A percentile compares a stretch with the other conserved stretches of the same genome.
These are phyloP conservation scores for Melitaea athalia DNA, from an alignment of 2,888 invertebrate genomes.

Conservation along the genomic window DNA sequence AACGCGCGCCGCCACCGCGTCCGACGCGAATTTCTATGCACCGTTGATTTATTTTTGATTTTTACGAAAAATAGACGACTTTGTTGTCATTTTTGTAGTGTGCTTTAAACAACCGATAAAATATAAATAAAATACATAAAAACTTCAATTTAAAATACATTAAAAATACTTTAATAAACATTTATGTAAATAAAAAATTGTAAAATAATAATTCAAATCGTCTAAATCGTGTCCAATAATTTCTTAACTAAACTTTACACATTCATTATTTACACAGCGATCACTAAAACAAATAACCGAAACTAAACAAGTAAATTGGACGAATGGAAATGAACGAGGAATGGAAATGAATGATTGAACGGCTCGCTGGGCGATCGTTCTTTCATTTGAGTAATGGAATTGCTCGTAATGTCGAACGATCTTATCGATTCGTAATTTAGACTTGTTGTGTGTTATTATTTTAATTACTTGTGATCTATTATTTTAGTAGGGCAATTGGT, in stretches of 20 bases:
- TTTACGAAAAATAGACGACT: conserved; percentile 12
- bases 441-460: conserved; percentile 7
- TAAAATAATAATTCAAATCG: too few species aligned
- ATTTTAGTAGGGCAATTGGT: background rate
- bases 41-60: conserved; percentile 12
- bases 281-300: background rate
- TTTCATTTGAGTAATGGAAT: conserved; percentile 14
- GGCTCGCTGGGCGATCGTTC: conserved; percentile 13
- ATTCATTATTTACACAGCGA: background rate
- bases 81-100: background rate
- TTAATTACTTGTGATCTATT: background rate
- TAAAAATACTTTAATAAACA: too few species aligned
- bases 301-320: background rate
- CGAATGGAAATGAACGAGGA: conserved; percentile 1
- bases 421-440: conserved; percentile 10
- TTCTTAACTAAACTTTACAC: too few species aligned
- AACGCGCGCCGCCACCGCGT: conserved; percentile 15
- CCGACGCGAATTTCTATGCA: conserved; percentile 22
- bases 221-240: too few species aligned
- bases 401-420: conserved; percentile 8
- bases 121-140: too few species aligned
- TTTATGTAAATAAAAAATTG: too few species aligned
- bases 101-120: background rate
- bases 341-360: conserved; percentile 10
- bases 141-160: too few species aligned